Evolutionary conservation across 2,888 invertebrate species (phyloP), one percentile per base, ranked within the genome.

Genomic region (Acanthosepion esculentum): DNA sequence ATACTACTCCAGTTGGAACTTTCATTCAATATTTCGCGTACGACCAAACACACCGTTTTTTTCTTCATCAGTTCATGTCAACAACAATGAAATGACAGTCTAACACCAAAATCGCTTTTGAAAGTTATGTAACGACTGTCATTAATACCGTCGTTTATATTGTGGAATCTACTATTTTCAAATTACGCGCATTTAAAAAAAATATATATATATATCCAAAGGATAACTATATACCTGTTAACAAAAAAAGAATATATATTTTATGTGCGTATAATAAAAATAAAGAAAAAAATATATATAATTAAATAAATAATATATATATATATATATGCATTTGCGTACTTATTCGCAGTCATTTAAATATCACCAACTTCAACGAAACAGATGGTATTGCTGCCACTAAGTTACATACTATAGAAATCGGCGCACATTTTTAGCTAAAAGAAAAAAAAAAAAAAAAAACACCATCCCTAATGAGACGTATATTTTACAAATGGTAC

Each of bases 21-120:
- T 78, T n/a, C 78, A 78, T 78, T 78, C 78, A 78, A 78, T 33
- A 78, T 78, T 78, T 78, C n/a, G 78, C 33, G 78, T 78, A 78
- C 78, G 78, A n/a, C n/a, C 10, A 78, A 78, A 78, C 33, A 78
- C 78, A 78, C 78, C 78, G 18, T 78, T 78, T 78, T 78, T 78
- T 78, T 78, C 29, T 64, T 64, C 64, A 78, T 78, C n/a, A 33
- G 78, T 33, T 15, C 12, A 10, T n/a, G n/a, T 5, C 33, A n/a
- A 15, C 33, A n/a, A 33, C 33, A n/a, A 78, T 33, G 78, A 78
- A 78, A 78, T 78, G 78, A 33, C n/a, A 78, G 33, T n/a, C 10
- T 78, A 78, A 78, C 78, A n/a, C 0, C 78, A 78, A 7, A 33
- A 33, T n/a, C 10, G 78, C n/a, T n/a, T 33, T n/a, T 15, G 12